These are phyloP conservation scores for Crax fasciolata DNA, from an alignment of 2,797 vertebrate genomes.

Conservation along the genomic window DNA sequence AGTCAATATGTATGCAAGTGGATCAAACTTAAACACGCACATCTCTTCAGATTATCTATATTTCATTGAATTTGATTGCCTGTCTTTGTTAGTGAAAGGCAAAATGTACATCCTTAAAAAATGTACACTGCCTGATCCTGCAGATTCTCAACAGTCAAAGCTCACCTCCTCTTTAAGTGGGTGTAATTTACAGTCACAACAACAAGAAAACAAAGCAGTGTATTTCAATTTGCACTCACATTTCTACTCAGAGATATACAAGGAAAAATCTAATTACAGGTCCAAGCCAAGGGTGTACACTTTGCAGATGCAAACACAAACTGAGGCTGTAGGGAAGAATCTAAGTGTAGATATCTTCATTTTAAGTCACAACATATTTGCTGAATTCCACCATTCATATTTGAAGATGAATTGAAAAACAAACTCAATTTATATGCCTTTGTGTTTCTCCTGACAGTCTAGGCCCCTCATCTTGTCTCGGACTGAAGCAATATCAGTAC, in stretches of 20 bases:
- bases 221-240: background rate
- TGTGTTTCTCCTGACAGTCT: background rate
- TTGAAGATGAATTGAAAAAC: background rate
- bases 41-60: background rate
- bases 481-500: background rate
- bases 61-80: background rate
- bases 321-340: background rate
- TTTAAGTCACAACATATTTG: background rate
- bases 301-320: background rate
- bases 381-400: background rate
- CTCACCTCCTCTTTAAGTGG: background rate
- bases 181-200: background rate
- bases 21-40: background rate
- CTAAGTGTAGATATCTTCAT: background rate
- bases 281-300: background rate
- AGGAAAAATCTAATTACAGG: background rate
- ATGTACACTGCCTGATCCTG: background rate
- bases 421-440: background rate
- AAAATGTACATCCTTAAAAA: background rate
- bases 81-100: background rate
- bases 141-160: slow-evolving; percentile 15
- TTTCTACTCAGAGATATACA: background rate
- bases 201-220: background rate
- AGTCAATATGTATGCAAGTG: background rate
- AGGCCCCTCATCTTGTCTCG: background rate